phyloP scores from a whole-genome alignment of 1,140 invertebrate genomes.

The Littorina saxatilis region DNA sequence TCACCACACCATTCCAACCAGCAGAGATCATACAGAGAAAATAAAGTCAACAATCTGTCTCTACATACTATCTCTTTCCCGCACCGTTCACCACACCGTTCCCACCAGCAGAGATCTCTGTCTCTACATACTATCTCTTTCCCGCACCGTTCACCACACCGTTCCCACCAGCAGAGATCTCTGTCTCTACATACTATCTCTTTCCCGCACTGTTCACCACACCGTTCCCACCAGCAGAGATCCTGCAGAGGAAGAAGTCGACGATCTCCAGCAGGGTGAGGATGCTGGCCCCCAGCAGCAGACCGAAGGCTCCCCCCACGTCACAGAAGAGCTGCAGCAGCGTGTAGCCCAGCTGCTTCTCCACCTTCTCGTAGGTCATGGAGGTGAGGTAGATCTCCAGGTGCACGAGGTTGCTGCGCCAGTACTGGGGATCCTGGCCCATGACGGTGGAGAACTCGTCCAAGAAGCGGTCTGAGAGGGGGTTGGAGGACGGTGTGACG shows the following conservation, averaged over 20 bases:
- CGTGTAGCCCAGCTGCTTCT: conserved; percentile 62
- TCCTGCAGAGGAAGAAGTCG: conserved; percentile 44
- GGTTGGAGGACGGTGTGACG: conserved; percentile 31
- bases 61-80: no score
- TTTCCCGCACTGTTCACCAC: no score
- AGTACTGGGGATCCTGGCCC: conserved; percentile 8
- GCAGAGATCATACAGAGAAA: no score
- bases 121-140: no score
- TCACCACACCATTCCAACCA: no score
- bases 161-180: no score
- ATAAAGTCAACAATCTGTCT: no score
- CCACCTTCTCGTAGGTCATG: conserved; percentile 61
- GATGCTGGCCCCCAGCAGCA: conserved; percentile 66
- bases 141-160: no score
- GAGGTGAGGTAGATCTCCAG: conserved; percentile 48
- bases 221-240: no score
- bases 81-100: no score
- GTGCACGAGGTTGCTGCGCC: conserved; percentile 37
- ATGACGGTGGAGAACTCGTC: conserved; percentile 10
- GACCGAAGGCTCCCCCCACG: conserved; percentile 67
- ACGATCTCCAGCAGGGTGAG: conserved; percentile 65
- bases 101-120: no score
- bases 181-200: no score
- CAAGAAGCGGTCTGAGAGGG: conserved; percentile 26
- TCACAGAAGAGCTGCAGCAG: conserved; percentile 67